Evolutionary conservation across 2,797 vertebrate genomes (phyloP).

Genomic region (Tympanoctomys barrerae): DNA sequence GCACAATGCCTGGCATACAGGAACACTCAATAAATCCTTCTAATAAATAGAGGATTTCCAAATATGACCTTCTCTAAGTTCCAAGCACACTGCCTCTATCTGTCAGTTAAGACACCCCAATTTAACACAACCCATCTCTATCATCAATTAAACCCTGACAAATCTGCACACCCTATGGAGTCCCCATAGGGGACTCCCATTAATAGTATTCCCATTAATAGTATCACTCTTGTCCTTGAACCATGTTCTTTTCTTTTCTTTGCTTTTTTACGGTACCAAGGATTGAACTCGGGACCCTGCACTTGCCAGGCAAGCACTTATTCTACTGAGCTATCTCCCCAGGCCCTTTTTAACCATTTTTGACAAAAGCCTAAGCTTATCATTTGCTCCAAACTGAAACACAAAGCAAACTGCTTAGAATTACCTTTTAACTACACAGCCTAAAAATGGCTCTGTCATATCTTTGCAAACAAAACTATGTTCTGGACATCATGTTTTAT

Average conservation of each 20-base stretch:
- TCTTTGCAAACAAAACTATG: slow-evolving; percentile 44
- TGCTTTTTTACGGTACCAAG: no score
- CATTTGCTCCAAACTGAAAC: slow-evolving; percentile 23
- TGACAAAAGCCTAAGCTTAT: slow-evolving; percentile 30
- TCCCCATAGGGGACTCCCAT: not conserved
- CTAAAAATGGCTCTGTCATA: slow-evolving; percentile 36
- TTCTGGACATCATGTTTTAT: not conserved
- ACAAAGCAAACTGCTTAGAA: not conserved
- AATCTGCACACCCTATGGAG: not conserved
- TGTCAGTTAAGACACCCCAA: not conserved
- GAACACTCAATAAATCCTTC: not conserved
- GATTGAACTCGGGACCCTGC: no score
- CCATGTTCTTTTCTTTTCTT: not conserved
- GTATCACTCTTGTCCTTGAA: not conserved
- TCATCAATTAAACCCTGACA: slow-evolving; percentile 10
- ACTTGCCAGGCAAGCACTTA: no score
- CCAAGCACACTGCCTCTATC: not conserved
- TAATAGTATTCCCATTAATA: not conserved
- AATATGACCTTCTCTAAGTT: not conserved
- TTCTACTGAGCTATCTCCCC: no score
- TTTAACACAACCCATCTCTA: not conserved
- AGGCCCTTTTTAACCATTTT: not conserved
- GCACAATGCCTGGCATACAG: not conserved
- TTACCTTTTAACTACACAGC: slow-evolving; percentile 28
- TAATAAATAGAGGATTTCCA: not conserved